These are phyloP conservation scores for Kuschelorhynchus macadamiae DNA, from an alignment of 2,888 invertebrate species.

Conservation along the genomic window DNA sequence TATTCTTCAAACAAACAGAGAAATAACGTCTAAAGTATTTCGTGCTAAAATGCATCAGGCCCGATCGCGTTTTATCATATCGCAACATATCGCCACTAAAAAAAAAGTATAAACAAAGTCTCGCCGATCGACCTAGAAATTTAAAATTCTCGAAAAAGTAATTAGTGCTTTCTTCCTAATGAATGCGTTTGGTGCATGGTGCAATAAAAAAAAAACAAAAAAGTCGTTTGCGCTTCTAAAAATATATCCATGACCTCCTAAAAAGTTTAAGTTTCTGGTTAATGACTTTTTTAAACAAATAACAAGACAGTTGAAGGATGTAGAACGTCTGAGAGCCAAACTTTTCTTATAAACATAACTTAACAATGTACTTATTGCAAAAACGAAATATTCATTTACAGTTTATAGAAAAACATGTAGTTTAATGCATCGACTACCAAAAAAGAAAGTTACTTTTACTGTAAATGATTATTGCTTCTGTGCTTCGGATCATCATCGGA, in stretches of 20 bases:
- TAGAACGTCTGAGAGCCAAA: slow-evolving; percentile 32
- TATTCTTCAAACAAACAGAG: no score
- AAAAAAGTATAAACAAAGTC: slow-evolving; percentile 41
- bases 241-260: slow-evolving; percentile 43
- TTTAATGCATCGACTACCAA: no score
- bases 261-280: slow-evolving; percentile 46
- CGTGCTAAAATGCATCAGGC: no score
- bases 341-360: slow-evolving; percentile 1
- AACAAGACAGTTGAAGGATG: slow-evolving; percentile 36
- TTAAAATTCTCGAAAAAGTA: slow-evolving; percentile 44
- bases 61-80: no score
- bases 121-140: slow-evolving; percentile 48
- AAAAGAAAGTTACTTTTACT: no score
- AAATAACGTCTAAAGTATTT: no score
- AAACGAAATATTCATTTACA: no score
- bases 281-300: slow-evolving; percentile 48
- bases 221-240: slow-evolving; percentile 29
- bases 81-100: no score
- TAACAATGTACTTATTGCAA: no score
- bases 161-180: slow-evolving; percentile 49
- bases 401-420: no score
- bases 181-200: slow-evolving; percentile 27
- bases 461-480: no score
- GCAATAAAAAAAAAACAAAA: slow-evolving; percentile 28
- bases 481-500: no score